phyloP scores from a whole-genome alignment of 30 jellyfish, hydroid and myxozoan genomes.

The Nemopilema nomurai region DNA sequence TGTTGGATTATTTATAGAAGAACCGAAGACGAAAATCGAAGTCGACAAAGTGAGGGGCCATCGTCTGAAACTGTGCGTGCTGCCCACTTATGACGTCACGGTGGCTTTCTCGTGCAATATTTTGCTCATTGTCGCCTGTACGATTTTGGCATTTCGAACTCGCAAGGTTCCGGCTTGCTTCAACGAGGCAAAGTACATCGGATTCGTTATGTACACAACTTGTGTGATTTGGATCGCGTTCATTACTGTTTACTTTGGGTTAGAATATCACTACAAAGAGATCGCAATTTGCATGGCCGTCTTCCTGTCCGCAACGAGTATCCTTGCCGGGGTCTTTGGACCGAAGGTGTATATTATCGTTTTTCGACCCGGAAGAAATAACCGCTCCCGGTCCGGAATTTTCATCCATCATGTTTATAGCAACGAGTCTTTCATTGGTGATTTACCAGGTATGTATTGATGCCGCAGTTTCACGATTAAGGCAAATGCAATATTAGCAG shows the following conservation, averaged over 20 bases:
- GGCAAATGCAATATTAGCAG: too few relatives aligned
- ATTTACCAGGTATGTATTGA: constrained; percentile 7
- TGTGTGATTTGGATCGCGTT: constrained; percentile 74
- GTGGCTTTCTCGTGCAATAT: constrained; percentile 65
- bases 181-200: constrained; percentile 87
- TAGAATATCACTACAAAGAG: constrained; percentile 17
- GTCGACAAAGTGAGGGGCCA: constrained; percentile 20
- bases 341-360: constrained; percentile 78
- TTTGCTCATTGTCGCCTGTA: constrained; percentile 62
- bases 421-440: constrained; percentile 50
- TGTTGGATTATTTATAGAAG: constrained; percentile 38
- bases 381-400: constrained; percentile 68
- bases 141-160: constrained; percentile 85
- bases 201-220: constrained; percentile 85
- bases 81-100: constrained; percentile 59
- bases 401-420: constrained; percentile 53
- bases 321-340: constrained; percentile 84
- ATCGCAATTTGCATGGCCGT: constrained; percentile 71
- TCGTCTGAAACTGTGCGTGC: constrained; percentile 34
- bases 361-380: constrained; percentile 67
- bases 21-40: constrained; percentile 7
- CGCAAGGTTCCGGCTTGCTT: constrained; percentile 86
- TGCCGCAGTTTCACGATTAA: too few relatives aligned
- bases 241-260: constrained; percentile 69
- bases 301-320: constrained; percentile 79